Evolutionary conservation across 2,113 vertebrate genomes (phyloP).

Genomic region (Mionectes macconnelli): DNA sequence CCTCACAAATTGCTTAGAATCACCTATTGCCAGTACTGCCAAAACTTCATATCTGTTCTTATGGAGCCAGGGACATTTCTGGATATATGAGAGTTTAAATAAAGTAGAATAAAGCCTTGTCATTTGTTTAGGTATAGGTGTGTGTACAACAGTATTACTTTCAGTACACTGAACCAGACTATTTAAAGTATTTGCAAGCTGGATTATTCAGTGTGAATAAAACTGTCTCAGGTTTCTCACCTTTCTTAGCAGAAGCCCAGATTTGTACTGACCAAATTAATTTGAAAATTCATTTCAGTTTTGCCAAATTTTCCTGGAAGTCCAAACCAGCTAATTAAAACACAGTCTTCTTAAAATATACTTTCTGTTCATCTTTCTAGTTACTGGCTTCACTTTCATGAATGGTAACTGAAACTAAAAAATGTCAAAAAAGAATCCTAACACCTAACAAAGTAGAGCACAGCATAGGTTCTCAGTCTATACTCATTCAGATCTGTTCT

Average conservation of each 20-base stretch:
- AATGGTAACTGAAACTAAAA: background rate
- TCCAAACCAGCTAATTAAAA: background rate
- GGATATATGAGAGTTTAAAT: background rate
- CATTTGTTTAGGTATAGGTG: background rate
- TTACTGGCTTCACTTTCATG: background rate
- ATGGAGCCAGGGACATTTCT: background rate
- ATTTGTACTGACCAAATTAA: background rate
- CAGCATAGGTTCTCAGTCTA: background rate
- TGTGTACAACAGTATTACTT: background rate
- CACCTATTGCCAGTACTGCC: background rate
- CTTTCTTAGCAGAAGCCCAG: background rate
- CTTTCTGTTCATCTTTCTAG: background rate
- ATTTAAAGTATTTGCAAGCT: background rate
- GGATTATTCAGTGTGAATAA: background rate
- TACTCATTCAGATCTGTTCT: background rate
- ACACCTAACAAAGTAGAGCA: background rate
- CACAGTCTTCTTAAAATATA: background rate
- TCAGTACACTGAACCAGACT: background rate
- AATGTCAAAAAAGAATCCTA: background rate
- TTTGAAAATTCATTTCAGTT: background rate
- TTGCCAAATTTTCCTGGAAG: background rate
- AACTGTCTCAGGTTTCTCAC: background rate
- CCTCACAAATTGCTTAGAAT: background rate
- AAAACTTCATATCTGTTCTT: background rate
- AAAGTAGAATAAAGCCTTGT: background rate